phyloP scores from a whole-genome alignment of 1,140 invertebrate genomes.

The Lordiphosa stackelbergi region DNA sequence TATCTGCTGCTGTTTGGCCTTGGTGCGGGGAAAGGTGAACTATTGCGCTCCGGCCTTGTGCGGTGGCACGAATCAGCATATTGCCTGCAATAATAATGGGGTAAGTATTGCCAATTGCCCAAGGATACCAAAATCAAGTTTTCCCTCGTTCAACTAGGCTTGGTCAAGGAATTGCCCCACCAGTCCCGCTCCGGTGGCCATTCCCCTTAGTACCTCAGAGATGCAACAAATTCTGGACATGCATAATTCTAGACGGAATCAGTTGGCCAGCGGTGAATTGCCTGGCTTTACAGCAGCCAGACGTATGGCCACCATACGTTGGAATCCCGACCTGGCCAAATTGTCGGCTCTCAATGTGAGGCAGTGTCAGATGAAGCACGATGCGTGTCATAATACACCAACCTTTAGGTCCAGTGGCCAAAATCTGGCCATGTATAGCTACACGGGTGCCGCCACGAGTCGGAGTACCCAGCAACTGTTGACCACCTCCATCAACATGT shows the following conservation, averaged over 20 bases:
- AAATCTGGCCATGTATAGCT: conserved; percentile 44
- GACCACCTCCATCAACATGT: conserved; percentile 10
- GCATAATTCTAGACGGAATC: conserved; percentile 45
- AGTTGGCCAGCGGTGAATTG: conserved; percentile 37
- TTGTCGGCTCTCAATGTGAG: conserved; percentile 48
- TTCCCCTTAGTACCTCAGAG: not conserved
- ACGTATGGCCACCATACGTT: conserved; percentile 57
- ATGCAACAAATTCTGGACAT: not conserved
- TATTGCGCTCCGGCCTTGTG: conserved; percentile 29
- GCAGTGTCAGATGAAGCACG: conserved; percentile 48
- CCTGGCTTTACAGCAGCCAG: conserved; percentile 15
- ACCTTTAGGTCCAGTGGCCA: conserved; percentile 46
- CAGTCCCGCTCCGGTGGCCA: conserved; percentile 15
- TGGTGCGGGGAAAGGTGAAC: conserved; percentile 15
- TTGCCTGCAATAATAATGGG: conserved; percentile 47
- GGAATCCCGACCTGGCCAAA: conserved; percentile 43
- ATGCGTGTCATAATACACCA: conserved; percentile 50
- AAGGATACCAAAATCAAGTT: not conserved
- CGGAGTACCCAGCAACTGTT: conserved; percentile 7
- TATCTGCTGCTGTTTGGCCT: not conserved
- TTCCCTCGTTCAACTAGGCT: not conserved
- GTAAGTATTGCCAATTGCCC: conserved; percentile 13
- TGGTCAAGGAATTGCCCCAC: conserved; percentile 35
- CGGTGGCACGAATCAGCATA: conserved; percentile 13
- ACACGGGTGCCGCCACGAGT: conserved; percentile 1